A percentile compares a stretch with the other conserved stretches of the same genome.
Conservation (phyloP, 2,888 invertebrate species). For the Agonopterix subpropinquella region DNA sequence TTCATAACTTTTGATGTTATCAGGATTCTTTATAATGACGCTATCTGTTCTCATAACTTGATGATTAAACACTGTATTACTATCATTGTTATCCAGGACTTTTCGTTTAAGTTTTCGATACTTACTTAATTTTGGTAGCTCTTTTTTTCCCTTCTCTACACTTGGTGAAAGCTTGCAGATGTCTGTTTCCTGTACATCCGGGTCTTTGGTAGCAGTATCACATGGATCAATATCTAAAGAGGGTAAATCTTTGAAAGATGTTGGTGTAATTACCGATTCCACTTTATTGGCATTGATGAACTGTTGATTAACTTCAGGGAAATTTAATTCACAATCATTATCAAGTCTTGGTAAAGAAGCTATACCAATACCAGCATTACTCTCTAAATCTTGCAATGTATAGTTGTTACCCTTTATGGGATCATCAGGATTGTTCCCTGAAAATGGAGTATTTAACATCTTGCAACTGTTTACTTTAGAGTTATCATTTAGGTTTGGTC, state of each 20-base stretch:
- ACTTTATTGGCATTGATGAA: slow-evolving; percentile 66
- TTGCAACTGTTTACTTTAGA: slow-evolving; percentile 48
- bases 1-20: slow-evolving; percentile 41
- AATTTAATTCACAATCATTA: slow-evolving; percentile 66
- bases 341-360: slow-evolving; percentile 63
- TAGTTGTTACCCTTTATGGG: slow-evolving; percentile 43
- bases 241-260: slow-evolving; percentile 28
- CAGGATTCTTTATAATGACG: slow-evolving; percentile 69
- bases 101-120: slow-evolving; percentile 47
- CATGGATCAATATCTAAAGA: slow-evolving; percentile 26
- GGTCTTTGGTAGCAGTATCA: slow-evolving; percentile 13
- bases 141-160: slow-evolving; percentile 39
- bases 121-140: slow-evolving; percentile 54
- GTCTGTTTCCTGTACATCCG: slow-evolving; percentile 12
- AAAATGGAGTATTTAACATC: slow-evolving; percentile 49
- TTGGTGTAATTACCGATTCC: slow-evolving; percentile 26
- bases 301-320: slow-evolving; percentile 69
- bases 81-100: slow-evolving; percentile 21
- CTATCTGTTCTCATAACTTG: slow-evolving; percentile 53
- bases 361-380: slow-evolving; percentile 58
- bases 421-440: slow-evolving; percentile 30
- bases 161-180: slow-evolving; percentile 11
- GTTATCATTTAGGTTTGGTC: slow-evolving; percentile 23
- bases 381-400: slow-evolving; percentile 59
- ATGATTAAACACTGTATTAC: slow-evolving; percentile 12